phyloP scores from a whole-genome alignment of 2,113 vertebrate species.

The Urocitellus parryii region DNA sequence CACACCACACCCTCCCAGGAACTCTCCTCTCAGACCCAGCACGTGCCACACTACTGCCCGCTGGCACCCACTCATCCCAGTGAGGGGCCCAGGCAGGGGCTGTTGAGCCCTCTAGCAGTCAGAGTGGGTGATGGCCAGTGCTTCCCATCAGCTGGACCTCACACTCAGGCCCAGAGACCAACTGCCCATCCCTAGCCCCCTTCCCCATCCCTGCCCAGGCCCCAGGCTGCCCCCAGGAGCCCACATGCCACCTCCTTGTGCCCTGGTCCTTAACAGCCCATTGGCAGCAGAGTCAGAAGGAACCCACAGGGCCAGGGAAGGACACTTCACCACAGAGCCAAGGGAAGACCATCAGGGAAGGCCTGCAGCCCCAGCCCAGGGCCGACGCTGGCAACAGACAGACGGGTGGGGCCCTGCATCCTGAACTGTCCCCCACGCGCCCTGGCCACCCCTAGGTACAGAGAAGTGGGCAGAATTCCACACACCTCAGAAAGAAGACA shows the following conservation, averaged over 20 bases:
- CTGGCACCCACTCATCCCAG: rapidly evolving
- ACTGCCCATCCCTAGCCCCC: rapidly evolving
- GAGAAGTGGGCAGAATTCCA: not conserved
- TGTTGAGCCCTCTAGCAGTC: not conserved
- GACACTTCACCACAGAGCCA: not conserved
- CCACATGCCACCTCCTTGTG: not conserved
- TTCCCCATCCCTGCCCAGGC: not conserved
- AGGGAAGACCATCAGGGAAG: not conserved
- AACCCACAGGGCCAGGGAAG: not conserved
- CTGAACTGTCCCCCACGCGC: not conserved
- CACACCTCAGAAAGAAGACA: not conserved
- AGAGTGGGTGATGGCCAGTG: rapidly evolving
- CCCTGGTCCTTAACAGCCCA: not conserved
- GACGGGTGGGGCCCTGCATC: rapidly evolving
- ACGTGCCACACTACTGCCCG: rapidly evolving
- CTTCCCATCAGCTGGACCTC: rapidly evolving
- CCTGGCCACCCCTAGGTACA: not conserved
- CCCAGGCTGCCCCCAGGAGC: not conserved
- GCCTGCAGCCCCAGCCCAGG: not conserved
- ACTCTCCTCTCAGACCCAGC: not conserved
- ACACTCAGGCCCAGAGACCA: rapidly evolving
- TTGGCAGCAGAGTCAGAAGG: not conserved
- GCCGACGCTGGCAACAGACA: too few relatives aligned
- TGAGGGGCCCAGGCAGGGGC: rapidly evolving
- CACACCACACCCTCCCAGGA: rapidly evolving